Conservation (phyloP, 1,140 invertebrate species). For the Procambarus virginalis region DNA sequence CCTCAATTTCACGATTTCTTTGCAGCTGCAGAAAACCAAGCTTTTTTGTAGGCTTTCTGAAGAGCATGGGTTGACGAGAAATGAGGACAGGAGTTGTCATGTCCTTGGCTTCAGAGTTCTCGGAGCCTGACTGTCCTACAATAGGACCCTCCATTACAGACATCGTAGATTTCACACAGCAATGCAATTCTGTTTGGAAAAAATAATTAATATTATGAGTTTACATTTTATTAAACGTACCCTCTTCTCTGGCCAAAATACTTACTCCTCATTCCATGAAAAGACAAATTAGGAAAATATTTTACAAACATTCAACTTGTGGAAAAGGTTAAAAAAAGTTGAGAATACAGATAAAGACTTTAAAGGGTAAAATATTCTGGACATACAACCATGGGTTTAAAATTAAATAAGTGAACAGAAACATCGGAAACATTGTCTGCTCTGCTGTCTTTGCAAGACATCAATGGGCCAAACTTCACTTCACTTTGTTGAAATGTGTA, state of each 20-base stretch:
- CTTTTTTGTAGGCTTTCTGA: slow-evolving; percentile 33
- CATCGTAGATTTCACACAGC: neutral
- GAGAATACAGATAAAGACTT: too few relatives aligned
- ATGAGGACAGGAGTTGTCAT: neutral
- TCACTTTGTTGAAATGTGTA: too few relatives aligned
- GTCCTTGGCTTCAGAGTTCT: neutral
- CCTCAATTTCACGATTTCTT: slow-evolving; percentile 50
- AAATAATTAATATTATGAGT: neutral
- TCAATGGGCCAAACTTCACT: too few relatives aligned
- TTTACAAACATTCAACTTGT: too few relatives aligned
- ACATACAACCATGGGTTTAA: too few relatives aligned
- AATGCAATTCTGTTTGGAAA: neutral
- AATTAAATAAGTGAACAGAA: too few relatives aligned
- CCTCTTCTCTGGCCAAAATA: neutral
- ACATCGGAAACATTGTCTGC: too few relatives aligned
- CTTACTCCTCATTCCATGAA: neutral
- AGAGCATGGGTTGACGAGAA: neutral
- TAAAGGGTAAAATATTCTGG: too few relatives aligned
- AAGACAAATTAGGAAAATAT: too few relatives aligned
- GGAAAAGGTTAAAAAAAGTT: too few relatives aligned
- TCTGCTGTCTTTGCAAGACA: too few relatives aligned
- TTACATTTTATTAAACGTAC: neutral
- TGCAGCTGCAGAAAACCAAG: slow-evolving; percentile 27
- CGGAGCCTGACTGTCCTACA: neutral
- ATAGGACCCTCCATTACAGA: neutral